Conservation (phyloP, 2,888 invertebrate genomes). For the Andrena flavipes region DNA sequence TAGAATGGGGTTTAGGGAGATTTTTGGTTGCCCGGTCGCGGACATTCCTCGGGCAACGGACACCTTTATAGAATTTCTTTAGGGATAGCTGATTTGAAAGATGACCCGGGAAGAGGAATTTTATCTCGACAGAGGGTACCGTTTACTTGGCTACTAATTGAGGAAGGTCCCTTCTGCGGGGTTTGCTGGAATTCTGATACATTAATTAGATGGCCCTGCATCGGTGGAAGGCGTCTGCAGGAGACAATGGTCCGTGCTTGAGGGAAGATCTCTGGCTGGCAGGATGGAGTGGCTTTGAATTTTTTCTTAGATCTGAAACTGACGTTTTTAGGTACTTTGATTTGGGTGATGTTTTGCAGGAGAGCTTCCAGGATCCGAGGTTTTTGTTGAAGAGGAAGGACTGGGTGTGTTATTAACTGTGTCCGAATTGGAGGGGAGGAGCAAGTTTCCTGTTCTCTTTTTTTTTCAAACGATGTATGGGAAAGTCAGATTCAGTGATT, state of each 20-base stretch:
- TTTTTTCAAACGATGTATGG: too few relatives aligned
- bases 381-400: too few relatives aligned
- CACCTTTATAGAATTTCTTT: constrained; percentile 1
- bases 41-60: not conserved
- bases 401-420: too few relatives aligned
- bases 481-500: too few relatives aligned
- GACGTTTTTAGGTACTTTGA: too few relatives aligned
- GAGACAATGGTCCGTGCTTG: constrained; percentile 1
- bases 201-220: constrained; percentile 22
- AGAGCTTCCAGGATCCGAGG: too few relatives aligned
- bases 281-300: not conserved
- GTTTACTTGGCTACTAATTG: not conserved
- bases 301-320: too few relatives aligned
- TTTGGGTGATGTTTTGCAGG: too few relatives aligned
- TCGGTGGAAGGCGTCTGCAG: not conserved
- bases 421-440: too few relatives aligned
- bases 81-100: constrained; percentile 7
- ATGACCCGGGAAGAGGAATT: constrained; percentile 2
- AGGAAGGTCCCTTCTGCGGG: not conserved
- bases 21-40: not conserved
- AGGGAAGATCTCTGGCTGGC: not conserved
- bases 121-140: constrained; percentile 13
- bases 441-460: too few relatives aligned
- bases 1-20: constrained; percentile 6
- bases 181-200: constrained; percentile 18